phyloP scores from a whole-genome alignment of 2,113 vertebrate species.

The Tragelaphus scriptus region DNA sequence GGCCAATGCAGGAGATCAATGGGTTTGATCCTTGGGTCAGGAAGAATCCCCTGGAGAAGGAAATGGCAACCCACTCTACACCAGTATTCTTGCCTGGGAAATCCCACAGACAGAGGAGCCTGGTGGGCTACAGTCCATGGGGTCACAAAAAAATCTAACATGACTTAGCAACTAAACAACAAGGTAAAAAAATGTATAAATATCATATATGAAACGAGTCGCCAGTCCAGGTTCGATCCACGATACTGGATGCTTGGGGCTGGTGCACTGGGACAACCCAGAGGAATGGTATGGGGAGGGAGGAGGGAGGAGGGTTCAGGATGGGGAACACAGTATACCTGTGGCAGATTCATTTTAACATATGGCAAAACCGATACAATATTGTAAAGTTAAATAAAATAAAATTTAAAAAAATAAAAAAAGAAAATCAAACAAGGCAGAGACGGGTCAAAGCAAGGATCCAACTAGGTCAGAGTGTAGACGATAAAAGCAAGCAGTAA shows the following conservation, averaged over 20 bases:
- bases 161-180: not conserved
- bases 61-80: not conserved
- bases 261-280: not conserved
- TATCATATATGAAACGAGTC: too few relatives aligned
- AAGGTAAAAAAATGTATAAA: not conserved
- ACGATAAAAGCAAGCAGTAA: not conserved
- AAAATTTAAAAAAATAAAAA: too few relatives aligned
- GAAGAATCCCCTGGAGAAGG: not conserved
- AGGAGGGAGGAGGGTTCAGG: too few relatives aligned
- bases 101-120: not conserved
- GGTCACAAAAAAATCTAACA: not conserved
- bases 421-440: not conserved
- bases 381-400: too few relatives aligned
- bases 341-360: too few relatives aligned
- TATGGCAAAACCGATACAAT: too few relatives aligned
- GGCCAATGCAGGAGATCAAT: not conserved
- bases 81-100: not conserved
- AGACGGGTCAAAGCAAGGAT: not conserved
- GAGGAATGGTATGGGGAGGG: too few relatives aligned
- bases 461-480: not conserved
- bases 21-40: not conserved
- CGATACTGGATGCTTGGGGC: too few relatives aligned
- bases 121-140: not conserved
- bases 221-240: too few relatives aligned
- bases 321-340: too few relatives aligned